A percentile compares a stretch with the other conserved stretches of the same genome.
Conservation (phyloP, 2,797 vertebrate genomes). For the Graptemys geographica region DNA sequence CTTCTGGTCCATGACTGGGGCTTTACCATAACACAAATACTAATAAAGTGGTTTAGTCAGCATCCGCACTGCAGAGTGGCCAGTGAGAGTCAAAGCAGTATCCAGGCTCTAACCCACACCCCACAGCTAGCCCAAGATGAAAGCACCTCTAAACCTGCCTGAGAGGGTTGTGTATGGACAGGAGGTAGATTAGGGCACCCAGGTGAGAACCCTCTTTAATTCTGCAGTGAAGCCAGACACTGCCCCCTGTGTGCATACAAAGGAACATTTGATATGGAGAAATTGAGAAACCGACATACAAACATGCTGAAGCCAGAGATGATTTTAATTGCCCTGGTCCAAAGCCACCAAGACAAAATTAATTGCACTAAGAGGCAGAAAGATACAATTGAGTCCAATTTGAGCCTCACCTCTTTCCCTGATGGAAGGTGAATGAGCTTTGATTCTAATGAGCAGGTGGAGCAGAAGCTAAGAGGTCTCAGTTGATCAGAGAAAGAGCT, state of each 20-base stretch:
- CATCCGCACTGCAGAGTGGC: neutral
- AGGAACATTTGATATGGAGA: neutral
- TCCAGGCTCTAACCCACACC: neutral
- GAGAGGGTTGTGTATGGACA: neutral
- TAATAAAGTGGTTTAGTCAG: neutral
- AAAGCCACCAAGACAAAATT: neutral
- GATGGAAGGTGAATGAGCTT: neutral
- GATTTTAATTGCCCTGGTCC: neutral
- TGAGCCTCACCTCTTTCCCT: neutral
- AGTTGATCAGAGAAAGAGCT: neutral
- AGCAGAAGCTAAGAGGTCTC: neutral
- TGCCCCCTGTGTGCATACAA: neutral
- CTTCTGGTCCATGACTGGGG: too few relatives aligned
- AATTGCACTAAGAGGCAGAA: neutral
- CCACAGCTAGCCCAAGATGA: neutral
- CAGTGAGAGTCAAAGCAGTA: neutral
- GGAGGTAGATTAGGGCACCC: neutral
- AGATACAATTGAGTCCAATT: neutral
- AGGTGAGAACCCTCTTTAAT: neutral
- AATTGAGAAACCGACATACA: accelerated
- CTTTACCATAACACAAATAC: too few relatives aligned
- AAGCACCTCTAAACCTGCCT: neutral
- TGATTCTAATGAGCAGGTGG: neutral
- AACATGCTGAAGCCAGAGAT: neutral
- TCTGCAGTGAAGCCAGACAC: neutral